phyloP scores from a whole-genome alignment of 1,140 invertebrate genomes.

The Pachyrhynchus sulphureomaculatus region DNA sequence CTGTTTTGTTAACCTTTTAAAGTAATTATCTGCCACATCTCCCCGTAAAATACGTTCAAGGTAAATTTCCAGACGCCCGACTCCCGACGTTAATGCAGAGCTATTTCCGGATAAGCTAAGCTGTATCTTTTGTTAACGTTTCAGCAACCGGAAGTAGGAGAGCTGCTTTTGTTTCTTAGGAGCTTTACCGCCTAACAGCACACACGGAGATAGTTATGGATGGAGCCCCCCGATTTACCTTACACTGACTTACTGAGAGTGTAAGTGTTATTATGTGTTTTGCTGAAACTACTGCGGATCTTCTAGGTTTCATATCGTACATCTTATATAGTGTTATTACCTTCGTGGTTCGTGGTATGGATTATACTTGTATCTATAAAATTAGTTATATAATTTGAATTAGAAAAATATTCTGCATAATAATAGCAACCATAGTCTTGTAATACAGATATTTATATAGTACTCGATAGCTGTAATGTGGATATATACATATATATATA shows the following conservation, averaged over 20 bases:
- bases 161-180: slow-evolving; percentile 10
- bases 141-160: slow-evolving; percentile 9
- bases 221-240: slow-evolving; percentile 7
- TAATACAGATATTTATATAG: too few relatives aligned
- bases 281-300: neutral
- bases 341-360: too few relatives aligned
- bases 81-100: slow-evolving; percentile 2
- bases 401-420: too few relatives aligned
- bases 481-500: too few relatives aligned
- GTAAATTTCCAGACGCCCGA: neutral
- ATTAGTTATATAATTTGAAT: too few relatives aligned
- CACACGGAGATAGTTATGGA: slow-evolving; percentile 15
- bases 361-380: too few relatives aligned
- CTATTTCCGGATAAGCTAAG: slow-evolving; percentile 12
- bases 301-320: neutral
- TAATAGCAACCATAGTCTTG: too few relatives aligned
- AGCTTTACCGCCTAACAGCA: slow-evolving; percentile 7
- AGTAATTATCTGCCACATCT: too few relatives aligned
- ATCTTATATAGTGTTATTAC: too few relatives aligned
- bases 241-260: neutral
- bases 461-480: too few relatives aligned
- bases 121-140: slow-evolving; percentile 13
- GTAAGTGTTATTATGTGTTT: slow-evolving; percentile 14
- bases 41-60: neutral
- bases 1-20: too few relatives aligned